phyloP scores from a whole-genome alignment of 2,797 vertebrate genomes.

The Anniella stebbinsi region DNA sequence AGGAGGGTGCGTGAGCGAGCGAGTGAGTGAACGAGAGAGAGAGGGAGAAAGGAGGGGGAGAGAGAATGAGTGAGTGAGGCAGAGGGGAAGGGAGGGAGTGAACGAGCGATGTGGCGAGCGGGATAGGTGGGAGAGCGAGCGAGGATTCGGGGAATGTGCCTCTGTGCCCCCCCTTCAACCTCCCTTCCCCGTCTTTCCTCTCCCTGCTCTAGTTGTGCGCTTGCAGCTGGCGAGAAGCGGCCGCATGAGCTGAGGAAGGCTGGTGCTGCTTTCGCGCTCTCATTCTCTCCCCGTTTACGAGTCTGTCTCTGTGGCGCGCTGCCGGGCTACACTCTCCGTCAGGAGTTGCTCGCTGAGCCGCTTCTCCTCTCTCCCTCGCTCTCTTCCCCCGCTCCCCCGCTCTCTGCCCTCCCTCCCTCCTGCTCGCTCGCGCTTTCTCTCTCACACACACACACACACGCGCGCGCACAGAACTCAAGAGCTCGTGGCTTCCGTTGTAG shows the following conservation, averaged over 20 bases:
- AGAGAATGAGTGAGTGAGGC: slow-evolving; percentile 58
- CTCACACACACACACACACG: slow-evolving; percentile 10
- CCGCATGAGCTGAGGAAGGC: slow-evolving; percentile 7
- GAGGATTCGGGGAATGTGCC: slow-evolving; percentile 64
- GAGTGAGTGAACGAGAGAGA: slow-evolving; percentile 47
- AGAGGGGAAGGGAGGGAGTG: slow-evolving; percentile 43
- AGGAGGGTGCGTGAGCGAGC: slow-evolving; percentile 56
- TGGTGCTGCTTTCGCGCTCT: slow-evolving; percentile 62
- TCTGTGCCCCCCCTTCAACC: slow-evolving; percentile 57
- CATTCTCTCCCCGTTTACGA: slow-evolving; percentile 69
- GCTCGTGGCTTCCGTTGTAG: slow-evolving; percentile 11
- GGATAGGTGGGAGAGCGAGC: slow-evolving; percentile 45
- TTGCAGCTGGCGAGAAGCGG: slow-evolving; percentile 42
- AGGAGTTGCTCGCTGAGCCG: slow-evolving; percentile 34
- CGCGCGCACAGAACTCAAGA: neutral
- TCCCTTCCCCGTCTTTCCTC: neutral
- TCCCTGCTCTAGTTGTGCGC: slow-evolving; percentile 68
- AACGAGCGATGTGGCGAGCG: slow-evolving; percentile 43
- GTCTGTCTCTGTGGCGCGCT: slow-evolving; percentile 33
- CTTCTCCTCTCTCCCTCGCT: neutral
- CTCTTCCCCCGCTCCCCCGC: neutral
- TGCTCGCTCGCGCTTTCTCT: slow-evolving; percentile 26
- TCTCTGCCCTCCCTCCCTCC: slow-evolving; percentile 50
- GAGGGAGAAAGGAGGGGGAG: slow-evolving; percentile 46
- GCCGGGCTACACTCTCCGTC: slow-evolving; percentile 43